Evolutionary conservation across 2,888 invertebrate genomes (phyloP).

Genomic region (Malachius bipustulatus): DNA sequence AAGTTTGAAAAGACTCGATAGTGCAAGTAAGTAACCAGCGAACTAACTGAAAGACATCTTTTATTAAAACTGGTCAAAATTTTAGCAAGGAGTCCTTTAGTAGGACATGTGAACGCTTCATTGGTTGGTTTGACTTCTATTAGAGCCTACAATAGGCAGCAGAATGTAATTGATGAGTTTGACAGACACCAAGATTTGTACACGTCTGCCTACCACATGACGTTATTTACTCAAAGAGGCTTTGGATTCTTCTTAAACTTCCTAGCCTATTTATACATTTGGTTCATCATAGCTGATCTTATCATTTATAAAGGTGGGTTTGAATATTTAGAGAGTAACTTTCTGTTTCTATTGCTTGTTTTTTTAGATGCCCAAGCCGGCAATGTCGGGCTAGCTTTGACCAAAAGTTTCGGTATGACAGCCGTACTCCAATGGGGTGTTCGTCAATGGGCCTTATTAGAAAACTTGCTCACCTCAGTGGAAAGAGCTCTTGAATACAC

Average conservation of each 20-base stretch:
- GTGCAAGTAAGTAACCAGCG: slow-evolving; percentile 31
- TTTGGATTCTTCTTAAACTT: background rate
- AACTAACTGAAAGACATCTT: background rate
- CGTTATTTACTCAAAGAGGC: background rate
- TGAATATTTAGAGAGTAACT: background rate
- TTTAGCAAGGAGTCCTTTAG: slow-evolving; percentile 33
- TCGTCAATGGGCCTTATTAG: slow-evolving; percentile 70
- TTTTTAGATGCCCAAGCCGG: slow-evolving; percentile 36
- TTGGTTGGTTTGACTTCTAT: slow-evolving; percentile 33
- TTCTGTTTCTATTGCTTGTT: background rate
- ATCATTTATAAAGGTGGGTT: background rate
- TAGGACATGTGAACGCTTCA: slow-evolving; percentile 33
- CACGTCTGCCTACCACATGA: slow-evolving; percentile 27
- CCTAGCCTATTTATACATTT: background rate
- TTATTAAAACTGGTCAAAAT: no score
- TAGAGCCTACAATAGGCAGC: slow-evolving; percentile 29
- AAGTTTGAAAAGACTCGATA: slow-evolving; percentile 23
- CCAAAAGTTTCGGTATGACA: slow-evolving; percentile 65
- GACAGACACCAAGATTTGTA: slow-evolving; percentile 31
- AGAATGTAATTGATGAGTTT: slow-evolving; percentile 28
- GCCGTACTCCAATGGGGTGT: slow-evolving; percentile 49
- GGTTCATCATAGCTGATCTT: background rate
- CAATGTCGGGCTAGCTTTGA: slow-evolving; percentile 64
- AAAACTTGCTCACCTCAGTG: slow-evolving; percentile 76
- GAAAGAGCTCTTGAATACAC: slow-evolving; percentile 52